Conservation (phyloP, 2,888 invertebrate genomes). For the Microchrysa polita region DNA sequence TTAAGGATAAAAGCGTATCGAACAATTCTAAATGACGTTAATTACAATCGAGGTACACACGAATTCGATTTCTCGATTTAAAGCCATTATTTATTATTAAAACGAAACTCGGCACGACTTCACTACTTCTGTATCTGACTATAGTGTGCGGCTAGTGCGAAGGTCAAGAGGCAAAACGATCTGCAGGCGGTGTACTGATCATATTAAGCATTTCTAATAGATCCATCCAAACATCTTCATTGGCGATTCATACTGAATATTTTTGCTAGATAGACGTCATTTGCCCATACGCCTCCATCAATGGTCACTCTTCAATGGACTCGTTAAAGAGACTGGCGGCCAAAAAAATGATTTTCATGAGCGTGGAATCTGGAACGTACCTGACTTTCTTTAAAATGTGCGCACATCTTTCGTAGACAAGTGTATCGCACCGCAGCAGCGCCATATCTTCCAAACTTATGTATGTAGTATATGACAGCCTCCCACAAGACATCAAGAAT, state of each 20-base stretch:
- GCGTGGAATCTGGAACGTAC: no score
- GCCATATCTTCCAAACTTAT: no score
- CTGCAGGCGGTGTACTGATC: neutral
- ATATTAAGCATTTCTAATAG: neutral
- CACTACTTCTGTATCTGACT: neutral
- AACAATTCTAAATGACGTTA: slow-evolving; percentile 38
- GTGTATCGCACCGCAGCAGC: no score
- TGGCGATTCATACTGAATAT: neutral
- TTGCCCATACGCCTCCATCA: neutral
- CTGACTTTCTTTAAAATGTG: no score
- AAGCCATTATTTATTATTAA: slow-evolving; percentile 17
- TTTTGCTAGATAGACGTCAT: neutral
- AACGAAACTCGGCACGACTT: slow-evolving; percentile 7
- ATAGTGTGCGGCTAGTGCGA: no score
- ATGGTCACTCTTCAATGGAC: neutral
- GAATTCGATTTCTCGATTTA: slow-evolving; percentile 34
- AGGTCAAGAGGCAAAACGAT: neutral
- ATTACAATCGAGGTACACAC: slow-evolving; percentile 36
- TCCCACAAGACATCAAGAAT: no score
- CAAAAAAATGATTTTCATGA: no score
- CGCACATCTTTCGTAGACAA: no score
- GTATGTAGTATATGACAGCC: no score
- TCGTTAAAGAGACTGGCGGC: neutral
- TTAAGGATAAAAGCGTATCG: slow-evolving; percentile 30
- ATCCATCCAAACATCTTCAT: neutral